A percentile compares a stretch with the other conserved stretches of the same genome.
These are phyloP conservation scores for Camptogramma bilineatum DNA, from an alignment of 2,888 invertebrate genomes.

Conservation along the genomic window DNA sequence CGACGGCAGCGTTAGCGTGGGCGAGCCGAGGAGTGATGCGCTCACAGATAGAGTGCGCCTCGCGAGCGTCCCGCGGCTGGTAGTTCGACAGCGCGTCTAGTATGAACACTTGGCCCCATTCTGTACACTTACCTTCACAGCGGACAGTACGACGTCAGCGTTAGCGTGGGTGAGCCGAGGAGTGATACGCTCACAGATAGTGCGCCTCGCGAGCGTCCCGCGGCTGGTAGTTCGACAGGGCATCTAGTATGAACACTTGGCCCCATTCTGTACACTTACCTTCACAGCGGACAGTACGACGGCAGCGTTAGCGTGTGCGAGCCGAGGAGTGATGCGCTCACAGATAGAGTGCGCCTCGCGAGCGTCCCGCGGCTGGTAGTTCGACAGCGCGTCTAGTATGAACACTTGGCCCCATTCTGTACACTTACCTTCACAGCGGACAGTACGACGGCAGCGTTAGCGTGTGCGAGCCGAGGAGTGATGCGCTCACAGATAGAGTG, in stretches of 20 bases:
- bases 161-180: slow-evolving; percentile 99
- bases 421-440: slow-evolving; percentile 98
- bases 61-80: slow-evolving; percentile 97
- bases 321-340: slow-evolving; percentile 97
- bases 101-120: slow-evolving; percentile 99
- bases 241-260: slow-evolving; percentile 99
- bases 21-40: slow-evolving; percentile 98
- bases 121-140: slow-evolving; percentile 98
- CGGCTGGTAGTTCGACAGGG: slow-evolving; percentile 98
- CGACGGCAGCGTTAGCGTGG: slow-evolving; percentile 99
- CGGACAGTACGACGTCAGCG: slow-evolving; percentile 99
- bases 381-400: slow-evolving; percentile 98
- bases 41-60: slow-evolving; percentile 99
- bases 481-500: slow-evolving; percentile 99
- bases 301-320: slow-evolving; percentile 99
- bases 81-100: slow-evolving; percentile 99
- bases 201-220: slow-evolving; percentile 99
- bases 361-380: slow-evolving; percentile 98
- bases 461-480: slow-evolving; percentile 98
- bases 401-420: slow-evolving; percentile 99
- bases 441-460: slow-evolving; percentile 99
- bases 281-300: slow-evolving; percentile 99
- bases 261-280: too few species aligned
- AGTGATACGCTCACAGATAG: slow-evolving; percentile 98
- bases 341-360: slow-evolving; percentile 99